Percentiles rank a stretch among this genome's conserved stretches.
Conservation (phyloP, 2,113 vertebrate genomes). For the Triplophysa rosa region DNA sequence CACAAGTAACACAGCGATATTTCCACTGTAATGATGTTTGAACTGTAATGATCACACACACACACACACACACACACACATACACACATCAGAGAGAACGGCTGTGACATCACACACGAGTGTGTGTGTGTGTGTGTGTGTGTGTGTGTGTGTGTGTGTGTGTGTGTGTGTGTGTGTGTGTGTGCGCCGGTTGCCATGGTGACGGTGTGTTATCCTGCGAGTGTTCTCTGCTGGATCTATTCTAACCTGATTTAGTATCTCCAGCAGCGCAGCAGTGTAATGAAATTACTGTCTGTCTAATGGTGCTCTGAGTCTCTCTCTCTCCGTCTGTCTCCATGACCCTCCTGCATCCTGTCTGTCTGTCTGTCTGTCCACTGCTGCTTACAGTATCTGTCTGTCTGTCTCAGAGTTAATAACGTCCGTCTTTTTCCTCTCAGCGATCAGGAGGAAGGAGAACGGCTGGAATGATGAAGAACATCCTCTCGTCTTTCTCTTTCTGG, state of each 20-base stretch:
- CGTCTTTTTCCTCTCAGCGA: constrained; percentile 72
- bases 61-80: constrained; percentile 3
- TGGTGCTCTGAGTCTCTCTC: constrained; percentile 80
- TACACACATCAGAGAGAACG: constrained; percentile 14
- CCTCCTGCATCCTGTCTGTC: neutral
- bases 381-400: constrained; percentile 52
- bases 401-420: constrained; percentile 14
- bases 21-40: constrained; percentile 4
- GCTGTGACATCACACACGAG: neutral
- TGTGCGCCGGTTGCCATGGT: constrained; percentile 69
- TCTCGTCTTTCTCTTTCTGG: constrained; percentile 94
- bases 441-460: constrained; percentile 97
- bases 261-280: constrained; percentile 91
- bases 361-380: constrained; percentile 40
- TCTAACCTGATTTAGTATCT: constrained; percentile 97
- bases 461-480: constrained; percentile 98
- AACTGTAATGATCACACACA: neutral
- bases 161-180: neutral
- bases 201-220: constrained; percentile 62
- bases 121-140: no score
- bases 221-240: constrained; percentile 84
- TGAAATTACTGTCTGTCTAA: constrained; percentile 94
- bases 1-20: constrained; percentile 18
- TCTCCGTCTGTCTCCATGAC: constrained; percentile 55
- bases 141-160: no score